Conservation (phyloP, 2,797 vertebrate species). For the Girardinus metallicus region DNA sequence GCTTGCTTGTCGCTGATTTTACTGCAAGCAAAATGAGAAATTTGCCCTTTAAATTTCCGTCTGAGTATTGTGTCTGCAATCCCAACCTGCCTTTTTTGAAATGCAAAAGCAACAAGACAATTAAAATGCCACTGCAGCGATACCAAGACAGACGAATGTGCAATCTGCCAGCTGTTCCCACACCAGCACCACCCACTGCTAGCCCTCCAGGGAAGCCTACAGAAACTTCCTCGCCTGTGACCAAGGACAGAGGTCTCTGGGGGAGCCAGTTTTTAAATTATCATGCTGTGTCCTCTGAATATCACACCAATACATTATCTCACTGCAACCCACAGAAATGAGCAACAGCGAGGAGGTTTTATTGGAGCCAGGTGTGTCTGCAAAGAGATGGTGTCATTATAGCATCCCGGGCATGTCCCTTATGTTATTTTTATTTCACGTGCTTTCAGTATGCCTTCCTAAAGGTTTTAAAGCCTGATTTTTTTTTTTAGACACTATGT, state of each 20-base stretch:
- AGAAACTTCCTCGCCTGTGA: constrained; percentile 62
- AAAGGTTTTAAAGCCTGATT: background rate
- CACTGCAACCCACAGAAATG: constrained; percentile 35
- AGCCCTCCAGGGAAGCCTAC: constrained; percentile 68
- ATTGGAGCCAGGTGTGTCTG: constrained; percentile 35
- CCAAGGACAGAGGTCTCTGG: constrained; percentile 69
- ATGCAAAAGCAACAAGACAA: constrained; percentile 62
- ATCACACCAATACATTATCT: constrained; percentile 59
- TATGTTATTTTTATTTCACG: constrained; percentile 5
- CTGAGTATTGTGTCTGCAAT: constrained; percentile 21
- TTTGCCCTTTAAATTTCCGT: constrained; percentile 15
- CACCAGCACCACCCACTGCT: constrained; percentile 29
- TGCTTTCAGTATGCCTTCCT: background rate
- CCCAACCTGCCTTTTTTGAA: constrained; percentile 60
- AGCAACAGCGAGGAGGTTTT: constrained; percentile 41
- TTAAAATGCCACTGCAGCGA: constrained; percentile 72
- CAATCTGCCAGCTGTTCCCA: constrained; percentile 77
- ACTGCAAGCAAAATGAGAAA: constrained; percentile 20
- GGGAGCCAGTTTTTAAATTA: constrained; percentile 74
- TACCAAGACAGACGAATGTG: constrained; percentile 73
- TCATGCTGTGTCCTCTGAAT: constrained; percentile 59
- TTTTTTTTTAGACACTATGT: background rate
- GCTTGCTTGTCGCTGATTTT: constrained; percentile 16
- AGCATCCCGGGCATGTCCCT: background rate
- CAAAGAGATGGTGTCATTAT: constrained; percentile 18